Percentiles rank a stretch among this genome's conserved stretches.
These are phyloP conservation scores for Hucho hucho DNA, from an alignment of 2,113 vertebrate genomes.

Conservation along the genomic window DNA sequence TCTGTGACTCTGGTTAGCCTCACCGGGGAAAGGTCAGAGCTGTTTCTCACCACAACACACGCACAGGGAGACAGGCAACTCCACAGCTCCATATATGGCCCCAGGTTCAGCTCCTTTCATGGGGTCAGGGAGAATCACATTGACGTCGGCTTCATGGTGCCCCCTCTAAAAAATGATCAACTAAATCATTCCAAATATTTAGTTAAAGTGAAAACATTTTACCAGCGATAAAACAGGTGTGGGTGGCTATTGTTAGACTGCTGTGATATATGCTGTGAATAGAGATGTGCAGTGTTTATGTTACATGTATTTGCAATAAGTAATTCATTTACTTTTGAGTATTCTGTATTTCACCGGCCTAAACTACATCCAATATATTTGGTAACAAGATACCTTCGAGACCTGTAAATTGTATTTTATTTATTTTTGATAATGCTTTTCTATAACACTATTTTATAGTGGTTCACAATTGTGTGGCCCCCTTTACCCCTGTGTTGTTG, in stretches of 20 bases:
- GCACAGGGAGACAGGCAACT: slow-evolving; percentile 20
- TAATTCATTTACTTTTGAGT: too few relatives aligned
- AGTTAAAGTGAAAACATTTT: slow-evolving; percentile 23
- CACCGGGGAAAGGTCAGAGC: slow-evolving; percentile 39
- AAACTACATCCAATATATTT: too few relatives aligned
- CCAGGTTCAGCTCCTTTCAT: neutral
- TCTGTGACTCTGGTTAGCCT: slow-evolving; percentile 68
- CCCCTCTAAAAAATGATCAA: slow-evolving; percentile 1
- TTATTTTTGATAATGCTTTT: neutral
- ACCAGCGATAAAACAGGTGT: slow-evolving; percentile 49
- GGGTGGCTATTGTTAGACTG: slow-evolving; percentile 40
- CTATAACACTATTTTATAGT: too few relatives aligned
- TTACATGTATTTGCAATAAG: too few relatives aligned
- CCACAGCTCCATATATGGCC: neutral
- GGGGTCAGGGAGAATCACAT: slow-evolving; percentile 3
- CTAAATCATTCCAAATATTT: slow-evolving; percentile 36
- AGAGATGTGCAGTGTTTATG: too few relatives aligned
- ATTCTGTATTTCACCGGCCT: too few relatives aligned
- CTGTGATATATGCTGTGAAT: slow-evolving; percentile 31
- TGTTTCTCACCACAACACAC: slow-evolving; percentile 58
- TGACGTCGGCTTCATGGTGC: neutral
- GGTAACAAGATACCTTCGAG: too few relatives aligned
- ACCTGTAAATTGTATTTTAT: too few relatives aligned
- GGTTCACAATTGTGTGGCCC: too few relatives aligned
- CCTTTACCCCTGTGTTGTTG: too few relatives aligned